Evolutionary conservation across 2,797 vertebrate species (phyloP).

Genomic region (Spizella passerina): DNA sequence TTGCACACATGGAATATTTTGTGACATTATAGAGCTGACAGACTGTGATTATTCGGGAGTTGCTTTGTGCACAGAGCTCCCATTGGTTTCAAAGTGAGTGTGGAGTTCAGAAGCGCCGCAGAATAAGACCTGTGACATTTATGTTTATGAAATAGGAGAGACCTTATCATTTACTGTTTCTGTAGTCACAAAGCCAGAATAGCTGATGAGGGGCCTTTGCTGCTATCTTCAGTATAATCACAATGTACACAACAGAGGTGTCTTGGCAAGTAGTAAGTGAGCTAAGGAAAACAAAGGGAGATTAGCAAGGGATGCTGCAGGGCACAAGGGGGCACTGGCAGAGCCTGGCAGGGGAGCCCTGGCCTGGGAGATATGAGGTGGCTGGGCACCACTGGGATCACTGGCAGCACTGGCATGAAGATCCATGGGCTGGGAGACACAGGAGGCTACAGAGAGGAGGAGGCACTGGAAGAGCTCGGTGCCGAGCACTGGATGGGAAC

Average conservation of each 20-base stretch:
- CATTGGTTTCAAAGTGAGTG: conserved; percentile 60
- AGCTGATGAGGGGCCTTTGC: conserved; percentile 53
- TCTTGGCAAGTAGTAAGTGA: not conserved
- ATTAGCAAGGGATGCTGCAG: not conserved
- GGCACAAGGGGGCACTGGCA: not conserved
- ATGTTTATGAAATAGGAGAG: conserved; percentile 69
- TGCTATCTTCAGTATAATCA: conserved; percentile 27
- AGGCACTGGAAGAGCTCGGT: not conserved
- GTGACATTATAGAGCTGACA: conserved; percentile 59
- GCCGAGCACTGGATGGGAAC: not conserved
- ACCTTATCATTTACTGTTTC: conserved; percentile 57
- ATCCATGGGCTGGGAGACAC: not conserved
- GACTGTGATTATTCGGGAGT: conserved; percentile 24
- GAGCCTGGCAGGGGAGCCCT: rapidly evolving
- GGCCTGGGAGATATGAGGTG: not conserved
- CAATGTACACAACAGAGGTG: not conserved
- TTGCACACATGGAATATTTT: conserved; percentile 66
- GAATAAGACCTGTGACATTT: conserved; percentile 66
- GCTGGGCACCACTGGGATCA: not conserved
- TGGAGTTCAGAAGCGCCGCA: conserved; percentile 27
- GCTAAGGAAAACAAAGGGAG: conserved; percentile 3
- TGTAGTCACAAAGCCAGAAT: conserved; percentile 58
- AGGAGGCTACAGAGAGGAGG: not conserved
- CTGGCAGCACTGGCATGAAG: rapidly evolving
- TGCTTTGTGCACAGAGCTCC: conserved; percentile 34